Evolutionary conservation across 2,888 invertebrate species (phyloP).

Genomic region (Capitulum mitella): DNA sequence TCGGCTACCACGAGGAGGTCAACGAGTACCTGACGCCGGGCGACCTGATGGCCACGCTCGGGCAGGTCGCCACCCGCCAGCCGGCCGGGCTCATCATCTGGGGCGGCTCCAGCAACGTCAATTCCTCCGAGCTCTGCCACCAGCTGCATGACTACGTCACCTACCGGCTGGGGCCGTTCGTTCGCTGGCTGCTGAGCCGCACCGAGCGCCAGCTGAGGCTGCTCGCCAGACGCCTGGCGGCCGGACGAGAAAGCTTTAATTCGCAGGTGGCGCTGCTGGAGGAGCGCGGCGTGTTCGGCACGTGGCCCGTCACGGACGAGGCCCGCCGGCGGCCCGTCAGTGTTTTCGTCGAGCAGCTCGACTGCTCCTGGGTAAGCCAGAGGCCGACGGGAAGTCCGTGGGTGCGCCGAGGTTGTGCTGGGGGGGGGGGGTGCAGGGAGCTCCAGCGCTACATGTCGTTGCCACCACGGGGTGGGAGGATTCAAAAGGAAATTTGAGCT

Average conservation of each 20-base stretch:
- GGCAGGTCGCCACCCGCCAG: slow-evolving; percentile 30
- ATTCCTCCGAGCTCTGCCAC: slow-evolving; percentile 2
- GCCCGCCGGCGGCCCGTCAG: too few species aligned
- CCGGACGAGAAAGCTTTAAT: background rate
- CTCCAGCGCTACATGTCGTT: too few species aligned
- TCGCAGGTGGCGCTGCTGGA: background rate
- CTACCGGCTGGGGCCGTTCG: background rate
- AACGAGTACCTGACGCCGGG: slow-evolving; percentile 22
- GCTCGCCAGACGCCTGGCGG: background rate
- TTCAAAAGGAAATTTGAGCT: too few species aligned
- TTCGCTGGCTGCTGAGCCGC: background rate
- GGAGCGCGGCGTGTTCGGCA: background rate
- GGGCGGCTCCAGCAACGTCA: slow-evolving; percentile 61
- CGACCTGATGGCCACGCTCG: slow-evolving; percentile 34
- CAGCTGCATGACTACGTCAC: background rate
- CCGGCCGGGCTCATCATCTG: slow-evolving; percentile 61
- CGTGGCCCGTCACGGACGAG: background rate
- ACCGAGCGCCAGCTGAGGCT: background rate
- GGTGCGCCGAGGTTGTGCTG: too few species aligned
- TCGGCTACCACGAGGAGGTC: slow-evolving; percentile 28
- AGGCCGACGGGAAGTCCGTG: too few species aligned
- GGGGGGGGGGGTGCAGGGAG: too few species aligned
- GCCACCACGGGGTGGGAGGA: too few species aligned
- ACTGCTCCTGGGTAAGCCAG: background rate
- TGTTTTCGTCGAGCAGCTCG: background rate